Evolutionary conservation across 2,888 invertebrate genomes (phyloP), one percentile per base, ranked within the genome.

Genomic region (Idaea straminata): DNA sequence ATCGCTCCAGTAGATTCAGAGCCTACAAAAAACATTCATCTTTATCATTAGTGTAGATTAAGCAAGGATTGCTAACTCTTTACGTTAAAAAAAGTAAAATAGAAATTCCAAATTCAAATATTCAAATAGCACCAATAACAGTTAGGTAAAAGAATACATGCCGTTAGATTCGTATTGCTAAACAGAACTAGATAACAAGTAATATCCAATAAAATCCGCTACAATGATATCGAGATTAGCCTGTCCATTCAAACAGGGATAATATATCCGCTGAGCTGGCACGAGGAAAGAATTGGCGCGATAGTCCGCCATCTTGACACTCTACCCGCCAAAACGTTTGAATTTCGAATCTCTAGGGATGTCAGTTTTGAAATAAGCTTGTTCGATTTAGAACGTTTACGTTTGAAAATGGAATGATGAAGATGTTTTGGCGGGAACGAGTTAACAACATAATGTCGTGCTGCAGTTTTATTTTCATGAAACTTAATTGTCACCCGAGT

Each of bases 241-340:
- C 82, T 84, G 87, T 89, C 88, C 83, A 85, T 85, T 86, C 83
- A 82, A 85, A 85, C 85, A 83, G 80, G 84, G 86, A 84, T 87
- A 86, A 85, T 85, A 87, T 85, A 86, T 87, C 82, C 83, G 81
- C 73, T 73, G 81, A 80, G 79, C 76, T 87, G 84, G 85, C 85
- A 47, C 13, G 7, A 85, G 64, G 85, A 88, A 92, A 91, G 91
- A 89, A 92, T 90, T 88, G 91, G 87, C 79, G 87, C 84, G 86
- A 86, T 89, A 89, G 83, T 15, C 81, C 80, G 73, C 74, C 74
- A 76, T 76, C 74, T 74, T 74, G 74, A 72, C 74, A 72, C 71
- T 16, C 16, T 59, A 15, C 16, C 59, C 59, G 59, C 59, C 59
- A 59, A 72, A 89, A 83, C 87, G 88, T 89, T 89, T 83, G 86